Percentiles rank a stretch among this genome's conserved stretches.
Conservation (phyloP, 2,888 invertebrate genomes). For the Caenorhabditis angaria region DNA sequence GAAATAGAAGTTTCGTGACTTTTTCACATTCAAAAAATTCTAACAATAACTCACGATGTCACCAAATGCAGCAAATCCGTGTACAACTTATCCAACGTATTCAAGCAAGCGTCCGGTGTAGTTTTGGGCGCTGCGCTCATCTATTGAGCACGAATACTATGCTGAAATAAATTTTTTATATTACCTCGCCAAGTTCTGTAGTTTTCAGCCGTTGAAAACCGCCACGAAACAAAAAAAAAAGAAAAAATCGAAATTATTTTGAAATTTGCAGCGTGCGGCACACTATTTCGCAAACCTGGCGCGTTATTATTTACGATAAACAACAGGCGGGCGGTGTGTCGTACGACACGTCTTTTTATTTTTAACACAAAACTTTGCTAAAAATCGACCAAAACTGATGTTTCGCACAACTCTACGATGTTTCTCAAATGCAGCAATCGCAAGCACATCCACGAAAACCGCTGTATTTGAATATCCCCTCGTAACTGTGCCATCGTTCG, state of each 20-base stretch:
- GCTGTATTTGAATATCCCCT: constrained; percentile 26
- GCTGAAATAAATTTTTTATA: constrained; percentile 5
- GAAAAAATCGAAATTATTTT: constrained; percentile 7
- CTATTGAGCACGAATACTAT: constrained; percentile 10
- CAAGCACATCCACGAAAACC: neutral
- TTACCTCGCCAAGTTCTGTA: no score
- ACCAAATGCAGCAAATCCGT: constrained; percentile 39
- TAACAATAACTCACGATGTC: constrained; percentile 43
- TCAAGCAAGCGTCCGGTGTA: constrained; percentile 16
- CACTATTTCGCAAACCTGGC: neutral
- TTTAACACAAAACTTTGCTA: neutral
- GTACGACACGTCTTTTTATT: neutral
- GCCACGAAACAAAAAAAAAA: neutral
- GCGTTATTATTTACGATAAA: constrained; percentile 1
- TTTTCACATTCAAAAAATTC: no score
- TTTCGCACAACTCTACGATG: neutral
- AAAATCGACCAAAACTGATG: neutral
- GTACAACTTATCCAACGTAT: constrained; percentile 40
- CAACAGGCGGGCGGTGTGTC: neutral
- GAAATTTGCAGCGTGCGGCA: constrained; percentile 10
- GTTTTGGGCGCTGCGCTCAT: constrained; percentile 27
- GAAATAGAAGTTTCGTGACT: no score
- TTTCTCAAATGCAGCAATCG: neutral
- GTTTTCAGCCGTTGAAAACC: constrained; percentile 3
- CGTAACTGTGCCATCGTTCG: constrained; percentile 46